These are phyloP conservation scores for Acanthoscelides obtectus DNA, from an alignment of 2,888 invertebrate species.

Conservation along the genomic window DNA sequence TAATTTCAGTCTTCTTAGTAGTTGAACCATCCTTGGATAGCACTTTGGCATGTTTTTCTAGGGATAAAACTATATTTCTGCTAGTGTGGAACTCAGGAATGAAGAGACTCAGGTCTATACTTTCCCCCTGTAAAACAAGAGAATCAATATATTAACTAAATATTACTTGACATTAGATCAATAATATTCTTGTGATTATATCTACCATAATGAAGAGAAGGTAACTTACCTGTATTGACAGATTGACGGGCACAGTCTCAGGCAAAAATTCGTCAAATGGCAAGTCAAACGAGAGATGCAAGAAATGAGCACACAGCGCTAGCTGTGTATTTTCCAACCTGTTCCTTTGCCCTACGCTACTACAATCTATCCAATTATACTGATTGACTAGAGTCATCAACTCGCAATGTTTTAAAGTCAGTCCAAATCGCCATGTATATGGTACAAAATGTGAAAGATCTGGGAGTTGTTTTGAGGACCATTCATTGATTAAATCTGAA, in stretches of 20 bases:
- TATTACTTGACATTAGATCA: constrained; percentile 1
- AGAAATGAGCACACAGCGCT: constrained; percentile 89
- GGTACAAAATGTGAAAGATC: constrained; percentile 94
- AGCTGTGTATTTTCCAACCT: constrained; percentile 81
- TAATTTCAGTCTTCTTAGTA: constrained; percentile 52
- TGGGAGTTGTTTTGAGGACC: constrained; percentile 90
- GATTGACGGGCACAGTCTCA: constrained; percentile 79
- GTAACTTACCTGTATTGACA: constrained; percentile 74
- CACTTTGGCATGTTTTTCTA: constrained; percentile 85
- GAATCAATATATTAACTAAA: too few relatives aligned
- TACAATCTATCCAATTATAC: constrained; percentile 98
- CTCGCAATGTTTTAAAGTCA: constrained; percentile 92
- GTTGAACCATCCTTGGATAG: constrained; percentile 68
- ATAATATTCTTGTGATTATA: background rate
- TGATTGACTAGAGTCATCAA: constrained; percentile 90
- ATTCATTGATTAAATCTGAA: constrained; percentile 88
- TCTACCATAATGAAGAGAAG: background rate
- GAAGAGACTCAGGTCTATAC: constrained; percentile 83
- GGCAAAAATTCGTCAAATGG: constrained; percentile 95
- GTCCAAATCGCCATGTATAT: constrained; percentile 90
- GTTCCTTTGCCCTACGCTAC: constrained; percentile 75
- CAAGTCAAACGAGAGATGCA: constrained; percentile 89
- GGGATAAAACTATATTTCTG: constrained; percentile 71
- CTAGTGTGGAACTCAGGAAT: constrained; percentile 90
- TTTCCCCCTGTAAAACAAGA: constrained; percentile 64